These are phyloP conservation scores for Neoarius graeffei DNA, from an alignment of 2,113 vertebrate species.

Conservation along the genomic window DNA sequence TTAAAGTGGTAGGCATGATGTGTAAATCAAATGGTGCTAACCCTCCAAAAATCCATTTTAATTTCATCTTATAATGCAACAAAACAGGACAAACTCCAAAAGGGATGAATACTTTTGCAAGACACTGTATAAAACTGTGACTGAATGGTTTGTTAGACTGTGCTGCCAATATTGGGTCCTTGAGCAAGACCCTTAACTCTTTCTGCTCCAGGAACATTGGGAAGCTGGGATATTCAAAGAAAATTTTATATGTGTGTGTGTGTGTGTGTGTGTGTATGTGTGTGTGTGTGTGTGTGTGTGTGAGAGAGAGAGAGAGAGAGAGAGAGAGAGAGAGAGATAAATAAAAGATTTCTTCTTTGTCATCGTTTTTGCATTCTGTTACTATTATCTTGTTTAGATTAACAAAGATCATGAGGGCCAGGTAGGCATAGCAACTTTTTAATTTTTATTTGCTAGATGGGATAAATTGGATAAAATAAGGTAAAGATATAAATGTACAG, in stretches of 20 bases:
- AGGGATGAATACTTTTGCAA: no score
- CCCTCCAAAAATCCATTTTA: no score
- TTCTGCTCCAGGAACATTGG: not conserved
- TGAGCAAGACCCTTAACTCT: not conserved
- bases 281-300: no score
- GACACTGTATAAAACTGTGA: not conserved
- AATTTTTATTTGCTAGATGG: not conserved
- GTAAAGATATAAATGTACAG: not conserved
- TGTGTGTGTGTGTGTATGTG: no score
- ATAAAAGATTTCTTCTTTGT: no score
- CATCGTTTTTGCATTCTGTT: no score
- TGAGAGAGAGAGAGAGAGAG: no score
- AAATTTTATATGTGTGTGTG: not conserved
- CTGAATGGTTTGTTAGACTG: not conserved
- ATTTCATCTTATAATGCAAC: no score
- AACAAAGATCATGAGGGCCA: not conserved
- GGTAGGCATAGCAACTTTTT: not conserved
- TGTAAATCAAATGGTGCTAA: no score
- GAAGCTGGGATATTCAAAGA: not conserved
- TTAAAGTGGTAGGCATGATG: no score
- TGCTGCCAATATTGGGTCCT: not conserved
- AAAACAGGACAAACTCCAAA: no score
- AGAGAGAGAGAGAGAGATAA: no score
- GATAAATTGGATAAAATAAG: not conserved
- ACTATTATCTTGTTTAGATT: not conserved